A percentile compares a stretch with the other conserved stretches of the same genome.
Evolutionary conservation across 2,797 vertebrate species (phyloP).

Genomic region (Trichosurus vulpecula): DNA sequence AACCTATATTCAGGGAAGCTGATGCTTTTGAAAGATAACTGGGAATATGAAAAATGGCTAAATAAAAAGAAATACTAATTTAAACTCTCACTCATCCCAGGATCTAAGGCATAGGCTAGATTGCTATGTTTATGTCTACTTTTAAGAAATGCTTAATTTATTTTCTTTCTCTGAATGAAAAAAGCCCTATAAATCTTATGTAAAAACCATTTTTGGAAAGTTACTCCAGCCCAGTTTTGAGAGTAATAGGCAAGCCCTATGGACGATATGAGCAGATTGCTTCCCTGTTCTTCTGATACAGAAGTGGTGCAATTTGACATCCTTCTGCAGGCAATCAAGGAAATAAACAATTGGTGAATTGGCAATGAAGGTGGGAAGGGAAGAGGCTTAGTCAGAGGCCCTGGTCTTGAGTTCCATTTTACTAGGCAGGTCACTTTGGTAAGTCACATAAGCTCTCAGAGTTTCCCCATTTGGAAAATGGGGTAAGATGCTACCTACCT

Average conservation of each 20-base stretch:
- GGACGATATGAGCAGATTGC: neutral
- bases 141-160: neutral
- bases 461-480: neutral
- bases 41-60: neutral
- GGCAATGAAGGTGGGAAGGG: neutral
- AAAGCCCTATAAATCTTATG: neutral
- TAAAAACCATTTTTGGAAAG: constrained; percentile 23
- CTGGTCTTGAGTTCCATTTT: neutral
- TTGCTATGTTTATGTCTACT: neutral
- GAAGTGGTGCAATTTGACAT: neutral
- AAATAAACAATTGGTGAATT: neutral
- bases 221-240: neutral
- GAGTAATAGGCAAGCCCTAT: neutral
- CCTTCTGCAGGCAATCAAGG: neutral
- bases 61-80: constrained; percentile 38
- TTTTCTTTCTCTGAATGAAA: neutral
- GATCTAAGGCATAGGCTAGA: neutral
- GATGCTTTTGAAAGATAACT: neutral
- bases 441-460: neutral
- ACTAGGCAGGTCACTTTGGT: neutral
- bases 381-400: neutral
- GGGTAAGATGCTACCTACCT: neutral
- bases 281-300: neutral
- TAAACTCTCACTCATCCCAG: neutral
- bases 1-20: constrained; percentile 32